Percentiles rank a stretch among this genome's conserved stretches.
These are phyloP conservation scores for Lacanobia oleracea DNA, from an alignment of 2,888 invertebrate genomes.

Conservation along the genomic window DNA sequence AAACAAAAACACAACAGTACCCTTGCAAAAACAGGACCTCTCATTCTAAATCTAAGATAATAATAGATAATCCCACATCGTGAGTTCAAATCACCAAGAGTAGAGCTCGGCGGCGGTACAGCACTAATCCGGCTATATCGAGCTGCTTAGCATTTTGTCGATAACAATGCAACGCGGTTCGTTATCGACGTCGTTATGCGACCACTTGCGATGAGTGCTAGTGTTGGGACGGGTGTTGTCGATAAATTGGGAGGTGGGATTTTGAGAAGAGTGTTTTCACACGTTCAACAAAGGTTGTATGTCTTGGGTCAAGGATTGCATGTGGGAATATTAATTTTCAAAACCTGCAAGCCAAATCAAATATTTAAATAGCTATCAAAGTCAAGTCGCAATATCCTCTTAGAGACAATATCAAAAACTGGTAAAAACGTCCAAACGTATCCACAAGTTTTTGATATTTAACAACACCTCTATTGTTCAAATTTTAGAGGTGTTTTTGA, in stretches of 20 bases:
- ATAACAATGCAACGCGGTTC: slow-evolving; percentile 83
- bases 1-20: background rate
- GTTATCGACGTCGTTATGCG: slow-evolving; percentile 86
- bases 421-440: too few species aligned
- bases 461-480: too few species aligned
- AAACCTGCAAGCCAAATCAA: too few species aligned
- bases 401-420: too few species aligned
- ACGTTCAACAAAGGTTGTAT: background rate
- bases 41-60: slow-evolving; percentile 36
- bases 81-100: slow-evolving; percentile 36
- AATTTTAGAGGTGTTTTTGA: too few species aligned
- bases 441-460: too few species aligned
- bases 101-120: slow-evolving; percentile 25
- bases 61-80: slow-evolving; percentile 22
- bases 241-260: slow-evolving; percentile 6
- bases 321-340: background rate
- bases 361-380: too few species aligned
- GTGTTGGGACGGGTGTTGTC: slow-evolving; percentile 42
- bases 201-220: slow-evolving; percentile 82
- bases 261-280: background rate
- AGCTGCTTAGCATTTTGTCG: slow-evolving; percentile 76
- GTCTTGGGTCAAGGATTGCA: background rate
- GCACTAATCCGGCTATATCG: slow-evolving; percentile 64
- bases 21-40: background rate
- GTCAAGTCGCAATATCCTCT: too few species aligned